Conservation (phyloP, 2,113 vertebrate genomes). For the Capra hircus region DNA sequence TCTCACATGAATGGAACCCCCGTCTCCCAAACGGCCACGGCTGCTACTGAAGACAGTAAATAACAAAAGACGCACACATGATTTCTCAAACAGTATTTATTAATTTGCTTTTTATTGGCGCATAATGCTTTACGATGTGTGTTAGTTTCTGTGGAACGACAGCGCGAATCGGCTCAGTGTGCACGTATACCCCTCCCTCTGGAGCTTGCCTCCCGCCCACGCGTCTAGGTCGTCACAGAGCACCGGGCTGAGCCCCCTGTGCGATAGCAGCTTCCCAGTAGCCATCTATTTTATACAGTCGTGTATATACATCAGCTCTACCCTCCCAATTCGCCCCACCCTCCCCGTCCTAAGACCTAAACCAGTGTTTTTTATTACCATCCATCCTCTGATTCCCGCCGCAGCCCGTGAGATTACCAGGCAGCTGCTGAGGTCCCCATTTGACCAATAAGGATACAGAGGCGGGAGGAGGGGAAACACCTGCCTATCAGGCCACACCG, state of each 20-base stretch:
- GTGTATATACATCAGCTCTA: neutral
- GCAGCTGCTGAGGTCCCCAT: neutral
- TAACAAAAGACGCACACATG: neutral
- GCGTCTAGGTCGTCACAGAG: neutral
- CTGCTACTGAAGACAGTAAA: neutral
- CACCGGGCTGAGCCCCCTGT: neutral
- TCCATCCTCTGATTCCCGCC: neutral
- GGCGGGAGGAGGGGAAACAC: neutral
- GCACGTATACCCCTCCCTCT: neutral
- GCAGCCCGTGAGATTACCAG: neutral
- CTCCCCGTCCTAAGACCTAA: neutral
- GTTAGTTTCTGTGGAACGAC: neutral
- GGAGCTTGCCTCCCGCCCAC: neutral
- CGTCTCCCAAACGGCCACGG: fast-evolving
- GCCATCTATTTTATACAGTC: neutral
- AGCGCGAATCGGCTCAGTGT: neutral
- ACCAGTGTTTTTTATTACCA: neutral
- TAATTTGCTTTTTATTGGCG: neutral
- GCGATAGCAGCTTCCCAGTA: neutral
- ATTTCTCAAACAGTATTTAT: neutral
- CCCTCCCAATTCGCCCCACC: neutral
- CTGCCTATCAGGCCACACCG: neutral
- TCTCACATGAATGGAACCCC: neutral
- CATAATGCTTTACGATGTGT: neutral
- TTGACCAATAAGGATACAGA: neutral